phyloP scores from a whole-genome alignment of 92 coral and sea anemone genomes.

The Umimayanthus chanpuru region DNA sequence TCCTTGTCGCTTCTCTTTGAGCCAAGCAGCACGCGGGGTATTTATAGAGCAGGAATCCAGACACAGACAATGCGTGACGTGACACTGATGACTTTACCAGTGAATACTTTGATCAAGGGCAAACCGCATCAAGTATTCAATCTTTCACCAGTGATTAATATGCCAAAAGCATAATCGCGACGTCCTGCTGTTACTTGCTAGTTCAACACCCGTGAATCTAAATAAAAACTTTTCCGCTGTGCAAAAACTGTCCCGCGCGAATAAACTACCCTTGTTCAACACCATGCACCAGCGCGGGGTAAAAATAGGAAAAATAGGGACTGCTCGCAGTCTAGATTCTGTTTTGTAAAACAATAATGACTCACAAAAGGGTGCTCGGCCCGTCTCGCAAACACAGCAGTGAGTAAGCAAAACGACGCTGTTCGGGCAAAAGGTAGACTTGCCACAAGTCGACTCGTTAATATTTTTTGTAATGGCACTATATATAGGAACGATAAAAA shows the following conservation, averaged over 20 bases:
- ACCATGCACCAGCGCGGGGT: too few relatives aligned
- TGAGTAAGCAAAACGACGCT: too few relatives aligned
- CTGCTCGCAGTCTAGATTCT: too few relatives aligned
- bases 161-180: conserved; percentile 8
- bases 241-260: not conserved
- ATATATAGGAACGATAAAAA: too few relatives aligned
- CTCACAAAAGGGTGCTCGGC: too few relatives aligned
- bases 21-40: not conserved
- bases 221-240: not conserved
- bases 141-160: conserved; percentile 30
- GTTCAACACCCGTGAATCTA: not conserved
- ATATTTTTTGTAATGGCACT: too few relatives aligned
- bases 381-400: too few relatives aligned
- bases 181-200: not conserved
- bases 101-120: conserved; percentile 12
- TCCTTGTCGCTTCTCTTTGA: not conserved
- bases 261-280: too few relatives aligned
- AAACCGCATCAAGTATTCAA: conserved; percentile 21
- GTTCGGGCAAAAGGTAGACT: too few relatives aligned
- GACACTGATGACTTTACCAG: not conserved
- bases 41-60: conserved; percentile 9
- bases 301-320: too few relatives aligned
- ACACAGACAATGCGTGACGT: not conserved
- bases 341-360: too few relatives aligned
- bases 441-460: too few relatives aligned